Base-by-base conservation (phyloP, 2,113 vertebrate species). In the Amblyopsis rosae region DNA sequence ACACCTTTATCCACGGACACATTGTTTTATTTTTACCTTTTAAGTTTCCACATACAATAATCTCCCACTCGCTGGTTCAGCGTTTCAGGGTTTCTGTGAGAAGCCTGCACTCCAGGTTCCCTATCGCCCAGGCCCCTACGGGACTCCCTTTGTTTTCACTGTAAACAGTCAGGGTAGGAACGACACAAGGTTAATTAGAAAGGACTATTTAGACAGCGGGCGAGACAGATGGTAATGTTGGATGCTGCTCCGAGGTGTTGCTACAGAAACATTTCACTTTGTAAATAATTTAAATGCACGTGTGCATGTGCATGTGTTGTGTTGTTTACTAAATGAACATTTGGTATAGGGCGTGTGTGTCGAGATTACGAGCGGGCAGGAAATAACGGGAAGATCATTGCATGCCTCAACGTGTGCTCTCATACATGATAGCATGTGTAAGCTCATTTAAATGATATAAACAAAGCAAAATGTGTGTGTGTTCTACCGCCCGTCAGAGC, bases 401-500 rank as follows among this genome's bases (percentile, higher is more conserved):
- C 41, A n/a, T 9, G 15, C 33, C 1, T 54, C 46, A 41, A 41
- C 19, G 26, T 57, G 45, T 41, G 45, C 13, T 41, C 35, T 5
- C 35, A 41, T 41, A 41, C 35, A 41, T 41, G 35, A 5, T 41
- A 41, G 35, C 35, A 41, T 41, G 35, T 41, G 35, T 41, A 41
- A 41, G 5, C 35, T 41, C 4, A 41, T 6, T 41, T 41, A 41
- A 41, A 41, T 41, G 4, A 41, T 41, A 41, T 5, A 41, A 41
- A 26, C 26, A 26, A 26, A 26, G 26, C 2, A 26, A 26, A 26
- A 10, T 62, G 59, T 6, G n/a, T 55, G 35, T 41, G 35, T 55
- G 32, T 60, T 55, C 47, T 63, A 16, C 32, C 16, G 69, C 41
- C 4, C 9, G 75, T 67, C 83, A 99, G 98, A 98, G 94, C 57